Percentiles rank a stretch among this genome's conserved stretches.
These are phyloP conservation scores for Hylaeus anthracinus DNA, from an alignment of 1,140 invertebrate species.

Conservation along the genomic window DNA sequence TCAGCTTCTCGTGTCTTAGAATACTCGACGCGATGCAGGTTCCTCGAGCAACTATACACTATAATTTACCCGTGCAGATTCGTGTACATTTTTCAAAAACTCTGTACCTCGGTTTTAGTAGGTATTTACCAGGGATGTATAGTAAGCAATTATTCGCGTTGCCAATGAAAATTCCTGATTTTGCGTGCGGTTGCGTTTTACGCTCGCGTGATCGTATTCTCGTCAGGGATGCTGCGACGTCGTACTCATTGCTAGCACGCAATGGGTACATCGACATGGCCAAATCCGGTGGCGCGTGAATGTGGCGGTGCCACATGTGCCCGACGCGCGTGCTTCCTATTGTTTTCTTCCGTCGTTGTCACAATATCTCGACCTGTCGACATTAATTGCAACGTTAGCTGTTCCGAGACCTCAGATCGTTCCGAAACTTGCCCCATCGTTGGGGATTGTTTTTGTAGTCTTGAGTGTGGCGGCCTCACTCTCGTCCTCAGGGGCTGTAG, in stretches of 20 bases:
- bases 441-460: no score
- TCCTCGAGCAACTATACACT: no score
- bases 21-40: no score
- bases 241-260: background rate
- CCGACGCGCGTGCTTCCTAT: background rate
- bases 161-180: conserved; percentile 17
- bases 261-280: conserved; percentile 38
- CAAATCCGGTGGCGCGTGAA: conserved; percentile 29
- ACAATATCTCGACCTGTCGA: conserved; percentile 40
- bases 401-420: background rate
- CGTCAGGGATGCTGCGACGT: conserved; percentile 21
- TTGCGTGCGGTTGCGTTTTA: conserved; percentile 24
- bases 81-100: no score
- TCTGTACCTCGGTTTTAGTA: background rate
- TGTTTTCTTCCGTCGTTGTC: conserved; percentile 1
- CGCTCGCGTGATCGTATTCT: conserved; percentile 26
- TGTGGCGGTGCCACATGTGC: conserved; percentile 1
- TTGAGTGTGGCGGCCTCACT: no score
- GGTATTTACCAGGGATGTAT: background rate
- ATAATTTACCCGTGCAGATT: no score
- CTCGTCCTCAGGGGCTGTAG: no score
- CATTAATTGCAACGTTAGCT: conserved; percentile 50
- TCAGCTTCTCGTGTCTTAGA: no score
- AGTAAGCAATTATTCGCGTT: background rate
- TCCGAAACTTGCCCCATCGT: background rate